Evolutionary conservation across 2,797 vertebrate species (phyloP), one percentile per base, ranked within the genome.

Genomic region (Sebastes hopkinsi): DNA sequence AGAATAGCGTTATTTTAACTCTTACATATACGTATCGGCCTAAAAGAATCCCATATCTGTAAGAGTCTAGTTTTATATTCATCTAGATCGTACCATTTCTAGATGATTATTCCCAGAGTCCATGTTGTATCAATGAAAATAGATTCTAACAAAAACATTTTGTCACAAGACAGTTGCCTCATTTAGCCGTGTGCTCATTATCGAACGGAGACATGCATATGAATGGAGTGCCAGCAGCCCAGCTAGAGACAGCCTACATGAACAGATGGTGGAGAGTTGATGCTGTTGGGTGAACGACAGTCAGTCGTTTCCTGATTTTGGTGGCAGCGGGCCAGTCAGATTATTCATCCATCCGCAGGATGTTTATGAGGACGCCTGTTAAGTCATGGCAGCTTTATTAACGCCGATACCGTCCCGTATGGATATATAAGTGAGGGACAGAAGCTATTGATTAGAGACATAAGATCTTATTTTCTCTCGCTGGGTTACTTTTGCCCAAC

Each of bases 261-360:
- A 89, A 77, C 88, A 89, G 88, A 89, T 89, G 88, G 85, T 67
- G 72, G 54, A 67, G 64, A 34, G 77, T 66, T 72, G 69, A 3
- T 61, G 61, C 73, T 77, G 67, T 58, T 55, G 69, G 58, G 61
- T 80, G 79, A 75, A 79, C 77, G 84, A 81, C 80, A 81, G 80
- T 34, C 81, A 75, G 64, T 77, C 67, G 13, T 75, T 83, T 86
- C 74, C 67, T 82, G 64, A 77, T 82, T 69, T 69, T 50, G 34
- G 54, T 75, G 78, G 83, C 80, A 75, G 78, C 4, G 29, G 13
- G 69, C 82, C 85, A 83, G 68, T 75, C 69, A 30, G 60, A 73
- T 78, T 56, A 72, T 79, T 77, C 69, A 79, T 65, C 78, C 69
- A 14, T 69, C 61, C 36, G 6, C 74, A 69, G 52, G 59, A 69